These are phyloP conservation scores for Poeciliopsis prolifica DNA, from an alignment of 2,113 vertebrate genomes.

Conservation along the genomic window DNA sequence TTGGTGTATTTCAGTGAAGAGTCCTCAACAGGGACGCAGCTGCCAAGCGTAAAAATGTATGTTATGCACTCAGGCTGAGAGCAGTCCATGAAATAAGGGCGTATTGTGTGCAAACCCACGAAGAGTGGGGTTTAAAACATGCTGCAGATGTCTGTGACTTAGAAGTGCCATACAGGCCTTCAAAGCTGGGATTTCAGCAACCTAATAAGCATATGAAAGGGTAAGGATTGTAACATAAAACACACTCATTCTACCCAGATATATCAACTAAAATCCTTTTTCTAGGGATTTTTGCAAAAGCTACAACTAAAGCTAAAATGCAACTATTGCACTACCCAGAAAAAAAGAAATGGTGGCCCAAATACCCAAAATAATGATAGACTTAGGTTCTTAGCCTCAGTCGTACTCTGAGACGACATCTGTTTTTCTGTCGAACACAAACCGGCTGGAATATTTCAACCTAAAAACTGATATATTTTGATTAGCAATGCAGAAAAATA, in stretches of 20 bases:
- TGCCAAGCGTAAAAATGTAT: conserved; percentile 46
- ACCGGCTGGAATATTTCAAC: not conserved
- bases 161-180: not conserved
- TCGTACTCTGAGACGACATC: conserved; percentile 26
- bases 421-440: conserved; percentile 1
- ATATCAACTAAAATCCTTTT: not conserved
- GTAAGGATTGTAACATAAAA: not conserved
- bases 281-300: not conserved
- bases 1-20: conserved; percentile 72
- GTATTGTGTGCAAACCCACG: conserved; percentile 37
- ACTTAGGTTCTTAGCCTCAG: not conserved
- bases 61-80: conserved; percentile 25
- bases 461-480: conserved; percentile 8
- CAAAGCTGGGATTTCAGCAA: not conserved
- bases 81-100: conserved; percentile 23
- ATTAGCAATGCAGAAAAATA: conserved; percentile 3
- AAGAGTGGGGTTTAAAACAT: conserved; percentile 22
- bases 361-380: too few species aligned
- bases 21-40: conserved; percentile 58
- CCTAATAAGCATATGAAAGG: not conserved
- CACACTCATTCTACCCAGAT: not conserved
- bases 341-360: too few species aligned
- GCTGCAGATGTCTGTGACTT: not conserved
- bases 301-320: not conserved
- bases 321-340: not conserved